A percentile compares a stretch with the other conserved stretches of the same genome.
phyloP scores from a whole-genome alignment of 2,113 vertebrate genomes.

The Erythrocebus patas region DNA sequence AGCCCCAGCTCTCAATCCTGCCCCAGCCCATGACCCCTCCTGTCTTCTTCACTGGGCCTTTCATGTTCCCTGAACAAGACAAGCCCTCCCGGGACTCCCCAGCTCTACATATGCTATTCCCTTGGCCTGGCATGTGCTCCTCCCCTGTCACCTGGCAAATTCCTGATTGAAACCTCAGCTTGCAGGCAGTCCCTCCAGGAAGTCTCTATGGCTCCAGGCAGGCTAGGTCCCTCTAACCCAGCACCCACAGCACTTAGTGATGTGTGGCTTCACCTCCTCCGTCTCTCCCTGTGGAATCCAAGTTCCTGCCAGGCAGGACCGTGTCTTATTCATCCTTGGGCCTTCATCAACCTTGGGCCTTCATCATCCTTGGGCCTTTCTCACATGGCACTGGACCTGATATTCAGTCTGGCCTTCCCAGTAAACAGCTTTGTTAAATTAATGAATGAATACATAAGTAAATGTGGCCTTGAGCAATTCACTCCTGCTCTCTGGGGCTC shows the following conservation, averaged over 20 bases:
- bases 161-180: background rate
- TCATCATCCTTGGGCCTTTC: background rate
- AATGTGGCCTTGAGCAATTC: background rate
- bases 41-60: background rate
- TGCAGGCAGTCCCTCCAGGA: background rate
- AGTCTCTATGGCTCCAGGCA: background rate
- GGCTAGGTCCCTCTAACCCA: rapidly evolving
- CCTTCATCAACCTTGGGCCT: background rate
- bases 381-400: background rate
- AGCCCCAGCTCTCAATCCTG: background rate
- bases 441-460: background rate
- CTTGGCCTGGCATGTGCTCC: background rate
- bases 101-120: background rate
- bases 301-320: background rate
- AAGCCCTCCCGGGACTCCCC: background rate
- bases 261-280: rapidly evolving
- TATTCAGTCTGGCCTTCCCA: background rate
- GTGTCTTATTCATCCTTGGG: no score
- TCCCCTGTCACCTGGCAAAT: background rate
- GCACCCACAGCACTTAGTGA: background rate
- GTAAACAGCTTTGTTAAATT: background rate
- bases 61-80: background rate
- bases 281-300: background rate
- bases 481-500: background rate
- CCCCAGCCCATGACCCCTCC: background rate